These are phyloP conservation scores for Cinara cedri DNA, from an alignment of 2,888 invertebrate genomes.

Conservation along the genomic window DNA sequence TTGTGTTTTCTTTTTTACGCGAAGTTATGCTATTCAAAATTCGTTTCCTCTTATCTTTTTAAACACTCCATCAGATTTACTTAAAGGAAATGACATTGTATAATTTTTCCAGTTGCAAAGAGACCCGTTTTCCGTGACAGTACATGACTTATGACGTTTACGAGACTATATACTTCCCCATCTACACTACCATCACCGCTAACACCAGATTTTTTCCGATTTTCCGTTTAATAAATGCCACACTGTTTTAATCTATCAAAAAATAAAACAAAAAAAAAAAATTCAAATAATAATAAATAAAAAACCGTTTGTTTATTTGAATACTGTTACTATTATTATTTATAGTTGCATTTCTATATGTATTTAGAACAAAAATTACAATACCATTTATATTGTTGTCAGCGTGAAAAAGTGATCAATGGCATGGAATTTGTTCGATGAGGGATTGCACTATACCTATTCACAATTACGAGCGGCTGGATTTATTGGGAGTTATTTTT, in stretches of 20 bases:
- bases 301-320: not conserved
- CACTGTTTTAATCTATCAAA: conserved; percentile 13
- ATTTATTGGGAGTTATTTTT: conserved; percentile 42
- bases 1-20: not conserved
- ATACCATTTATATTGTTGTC: conserved; percentile 15
- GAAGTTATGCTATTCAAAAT: conserved; percentile 24
- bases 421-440: too few species aligned
- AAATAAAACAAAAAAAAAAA: conserved; percentile 1
- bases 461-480: conserved; percentile 18
- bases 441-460: too few species aligned
- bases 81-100: conserved; percentile 47
- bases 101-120: conserved; percentile 36
- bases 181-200: too few species aligned
- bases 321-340: conserved; percentile 12
- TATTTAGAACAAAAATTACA: conserved; percentile 29
- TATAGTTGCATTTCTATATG: not conserved
- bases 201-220: conserved; percentile 17
- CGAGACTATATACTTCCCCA: conserved; percentile 13
- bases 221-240: conserved; percentile 31
- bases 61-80: conserved; percentile 56
- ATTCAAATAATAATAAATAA: too few species aligned
- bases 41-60: conserved; percentile 51
- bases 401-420: conserved; percentile 17
- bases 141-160: conserved; percentile 53
- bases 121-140: conserved; percentile 49